phyloP scores from a whole-genome alignment of 30 jellyfish, hydroid and myxozoan species.

The Sanderia malayensis region DNA sequence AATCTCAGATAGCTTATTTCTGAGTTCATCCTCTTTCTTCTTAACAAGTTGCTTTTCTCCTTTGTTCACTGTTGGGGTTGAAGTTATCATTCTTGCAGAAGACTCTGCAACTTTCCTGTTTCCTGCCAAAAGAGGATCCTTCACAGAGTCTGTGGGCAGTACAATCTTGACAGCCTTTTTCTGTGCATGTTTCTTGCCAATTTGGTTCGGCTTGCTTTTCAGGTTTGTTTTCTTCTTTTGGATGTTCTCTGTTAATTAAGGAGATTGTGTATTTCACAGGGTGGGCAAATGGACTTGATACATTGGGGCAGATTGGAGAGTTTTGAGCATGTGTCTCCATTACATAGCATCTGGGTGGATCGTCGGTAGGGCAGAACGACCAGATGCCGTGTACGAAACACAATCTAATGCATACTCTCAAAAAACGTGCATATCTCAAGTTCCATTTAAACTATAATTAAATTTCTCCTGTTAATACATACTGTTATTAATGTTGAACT shows the following conservation, averaged over 20 bases:
- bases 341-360: no score
- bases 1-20: slow-evolving; percentile 6
- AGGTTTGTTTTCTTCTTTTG: slow-evolving; percentile 2
- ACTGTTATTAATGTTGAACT: no score
- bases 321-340: no score
- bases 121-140: not conserved
- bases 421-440: no score
- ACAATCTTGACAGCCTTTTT: slow-evolving; percentile 55
- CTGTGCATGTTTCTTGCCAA: slow-evolving; percentile 4
- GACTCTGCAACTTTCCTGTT: not conserved
- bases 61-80: slow-evolving; percentile 34
- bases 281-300: no score
- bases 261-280: no score
- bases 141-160: slow-evolving; percentile 20
- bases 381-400: no score
- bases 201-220: not conserved
- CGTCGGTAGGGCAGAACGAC: no score
- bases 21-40: slow-evolving; percentile 26
- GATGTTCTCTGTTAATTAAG: not conserved
- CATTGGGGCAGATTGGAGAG: no score
- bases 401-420: no score
- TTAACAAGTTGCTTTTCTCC: not conserved
- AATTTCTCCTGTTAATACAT: no score
- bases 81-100: slow-evolving; percentile 27
- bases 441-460: no score